Evolutionary conservation across 1,140 invertebrate genomes (phyloP).

Genomic region (Scaptomyza graminum): DNA sequence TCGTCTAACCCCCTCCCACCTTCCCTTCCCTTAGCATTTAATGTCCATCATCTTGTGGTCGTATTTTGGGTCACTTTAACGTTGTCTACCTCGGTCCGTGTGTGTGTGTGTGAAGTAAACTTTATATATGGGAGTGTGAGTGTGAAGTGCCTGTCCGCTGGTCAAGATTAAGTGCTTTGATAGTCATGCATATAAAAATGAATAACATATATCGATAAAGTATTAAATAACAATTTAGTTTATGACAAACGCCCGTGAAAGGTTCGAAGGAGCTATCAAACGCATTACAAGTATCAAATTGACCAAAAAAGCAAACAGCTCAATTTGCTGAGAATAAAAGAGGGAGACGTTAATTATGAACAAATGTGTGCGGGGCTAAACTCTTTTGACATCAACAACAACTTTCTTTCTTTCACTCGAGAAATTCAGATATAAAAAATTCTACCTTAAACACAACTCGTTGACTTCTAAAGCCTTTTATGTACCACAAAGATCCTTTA

Average conservation of each 20-base stretch:
- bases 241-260: constrained; percentile 48
- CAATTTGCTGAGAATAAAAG: constrained; percentile 24
- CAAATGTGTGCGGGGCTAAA: not conserved
- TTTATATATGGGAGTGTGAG: constrained; percentile 53
- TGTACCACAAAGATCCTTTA: not conserved
- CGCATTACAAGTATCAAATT: constrained; percentile 28
- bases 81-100: constrained; percentile 7
- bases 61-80: constrained; percentile 77
- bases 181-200: constrained; percentile 82
- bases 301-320: constrained; percentile 5
- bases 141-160: constrained; percentile 69
- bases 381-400: not conserved
- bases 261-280: constrained; percentile 41
- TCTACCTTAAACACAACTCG: not conserved
- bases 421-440: too few species aligned
- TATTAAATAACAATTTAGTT: constrained; percentile 82
- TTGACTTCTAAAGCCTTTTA: not conserved
- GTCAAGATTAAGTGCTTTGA: constrained; percentile 78
- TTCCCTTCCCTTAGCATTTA: constrained; percentile 42
- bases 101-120: constrained; percentile 48
- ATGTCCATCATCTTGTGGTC: constrained; percentile 78
- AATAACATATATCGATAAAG: constrained; percentile 78
- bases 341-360: constrained; percentile 3
- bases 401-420: not conserved
- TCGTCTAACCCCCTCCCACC: not conserved